Base-by-base conservation (phyloP, 2,113 vertebrate genomes). In the Pao palembangensis region DNA sequence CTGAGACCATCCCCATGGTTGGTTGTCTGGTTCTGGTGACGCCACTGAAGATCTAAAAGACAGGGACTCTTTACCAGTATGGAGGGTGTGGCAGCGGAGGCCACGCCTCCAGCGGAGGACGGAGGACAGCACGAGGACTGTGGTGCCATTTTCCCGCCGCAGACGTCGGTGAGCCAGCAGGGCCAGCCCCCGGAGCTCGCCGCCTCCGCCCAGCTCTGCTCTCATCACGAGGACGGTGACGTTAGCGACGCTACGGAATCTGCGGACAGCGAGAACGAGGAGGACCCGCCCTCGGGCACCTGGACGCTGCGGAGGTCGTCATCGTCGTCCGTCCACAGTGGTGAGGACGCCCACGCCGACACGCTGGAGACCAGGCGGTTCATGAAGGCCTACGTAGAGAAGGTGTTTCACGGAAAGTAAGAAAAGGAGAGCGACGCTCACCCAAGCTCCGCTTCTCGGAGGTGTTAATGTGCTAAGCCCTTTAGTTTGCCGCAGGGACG, bases 201-300 rank as follows among this genome's bases (percentile, higher is more conserved):
- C 51, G 72, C 61, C 0, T 83, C 85, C 3, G 69, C 73, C 47
- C 57, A 54, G 34, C 21, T 59, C 41, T 17, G 38, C 28, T 42
- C 64, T 4, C 61, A 63, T 23, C 75, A 64, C 14, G 52, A 60
- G 44, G 21, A 6, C 85, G 61, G 10, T 0, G 85, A 91, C 0
- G 93, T 93, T 79, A 99, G 96, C 0, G 95, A 98, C 19, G 92
- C 92, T 61, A 99, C 96, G 0, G 95, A 96, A 79, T 99, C 95
- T 0, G 96, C 95, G 0, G 95, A 99, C 89, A 99, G 96, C 0
- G 95, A 98, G 66, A 94, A 94, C 0, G 96, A 98, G 80, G 92
- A 89, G 0, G 93, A 90, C 61, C 93, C 91, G 0, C 89, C 92
- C 0, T 79, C 75, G 0, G 86, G 88, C 16, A 73, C 19, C 55